Evolutionary conservation across 2,797 vertebrate genomes (phyloP).

Genomic region (Nannoperca australis): DNA sequence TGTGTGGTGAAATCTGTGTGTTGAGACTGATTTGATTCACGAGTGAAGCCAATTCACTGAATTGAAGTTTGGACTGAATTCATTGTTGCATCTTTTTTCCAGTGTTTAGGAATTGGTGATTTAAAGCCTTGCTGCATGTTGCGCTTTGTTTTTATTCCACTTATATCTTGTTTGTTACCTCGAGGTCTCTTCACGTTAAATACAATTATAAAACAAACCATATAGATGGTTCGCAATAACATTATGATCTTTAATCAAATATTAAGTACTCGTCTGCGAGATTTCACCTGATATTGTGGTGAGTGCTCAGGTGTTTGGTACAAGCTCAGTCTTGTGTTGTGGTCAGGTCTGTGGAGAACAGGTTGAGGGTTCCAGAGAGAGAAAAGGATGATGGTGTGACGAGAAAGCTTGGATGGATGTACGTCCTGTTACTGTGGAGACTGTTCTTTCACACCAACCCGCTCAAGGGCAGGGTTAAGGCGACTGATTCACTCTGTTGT

Average conservation of each 20-base stretch:
- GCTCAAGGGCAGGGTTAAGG: not conserved
- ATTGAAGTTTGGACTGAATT: not conserved
- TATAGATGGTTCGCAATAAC: not conserved
- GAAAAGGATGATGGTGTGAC: slow-evolving; percentile 8
- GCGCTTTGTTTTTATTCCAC: not conserved
- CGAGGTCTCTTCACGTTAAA: not conserved
- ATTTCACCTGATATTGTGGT: too few species aligned
- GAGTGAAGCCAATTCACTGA: not conserved
- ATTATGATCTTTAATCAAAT: not conserved
- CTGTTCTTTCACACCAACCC: not conserved
- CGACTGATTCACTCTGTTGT: not conserved
- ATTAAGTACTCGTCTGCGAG: not conserved
- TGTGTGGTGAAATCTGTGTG: not conserved
- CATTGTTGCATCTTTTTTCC: not conserved
- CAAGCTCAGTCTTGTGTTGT: not conserved
- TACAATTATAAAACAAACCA: not conserved
- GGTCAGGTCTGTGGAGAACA: not conserved
- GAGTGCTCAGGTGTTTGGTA: not conserved
- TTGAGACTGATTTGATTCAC: not conserved
- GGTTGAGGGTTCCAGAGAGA: not conserved
- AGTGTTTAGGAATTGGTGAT: too few species aligned
- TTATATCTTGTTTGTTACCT: not conserved
- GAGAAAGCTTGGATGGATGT: not conserved
- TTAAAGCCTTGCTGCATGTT: not conserved
- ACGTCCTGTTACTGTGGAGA: not conserved